Conservation (phyloP, 2,797 vertebrate species). For the Sebastes trivittatus region DNA sequence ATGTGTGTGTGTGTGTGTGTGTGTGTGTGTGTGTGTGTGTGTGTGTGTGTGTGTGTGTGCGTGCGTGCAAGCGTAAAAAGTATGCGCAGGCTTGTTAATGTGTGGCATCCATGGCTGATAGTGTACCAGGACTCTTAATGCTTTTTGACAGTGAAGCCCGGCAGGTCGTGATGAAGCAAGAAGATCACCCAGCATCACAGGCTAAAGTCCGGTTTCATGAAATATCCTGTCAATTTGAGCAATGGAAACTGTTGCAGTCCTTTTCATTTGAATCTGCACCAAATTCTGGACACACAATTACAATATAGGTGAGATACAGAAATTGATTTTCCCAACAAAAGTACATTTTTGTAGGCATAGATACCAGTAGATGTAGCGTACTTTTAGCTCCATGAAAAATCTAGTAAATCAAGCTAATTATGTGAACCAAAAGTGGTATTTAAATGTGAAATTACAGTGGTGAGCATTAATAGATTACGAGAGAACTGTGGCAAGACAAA, state of each 20-base stretch:
- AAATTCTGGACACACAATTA: background rate
- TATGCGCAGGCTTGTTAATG: constrained; percentile 23
- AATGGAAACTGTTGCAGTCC: background rate
- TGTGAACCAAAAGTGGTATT: background rate
- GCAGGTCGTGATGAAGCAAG: constrained; percentile 37
- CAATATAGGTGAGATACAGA: background rate
- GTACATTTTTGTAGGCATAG: background rate
- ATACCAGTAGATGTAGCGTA: background rate
- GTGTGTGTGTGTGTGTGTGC: constrained; percentile 1
- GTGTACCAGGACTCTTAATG: constrained; percentile 45
- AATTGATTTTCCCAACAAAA: background rate
- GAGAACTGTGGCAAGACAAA: background rate
- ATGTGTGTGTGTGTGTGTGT: constrained; percentile 5
- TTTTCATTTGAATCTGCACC: background rate
- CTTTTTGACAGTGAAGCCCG: constrained; percentile 59
- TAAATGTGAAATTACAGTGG: background rate
- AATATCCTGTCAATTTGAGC: constrained; percentile 1
- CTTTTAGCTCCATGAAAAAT: background rate
- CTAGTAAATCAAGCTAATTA: background rate
- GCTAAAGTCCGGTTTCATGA: constrained; percentile 2
- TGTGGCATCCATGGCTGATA: constrained; percentile 3
- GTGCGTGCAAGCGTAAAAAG: background rate
- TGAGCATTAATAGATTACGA: background rate
- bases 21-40: constrained; percentile 1
- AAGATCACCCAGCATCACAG: constrained; percentile 37